Evolutionary conservation across 2,113 vertebrate species (phyloP).

Genomic region (Leptocoma aspasia): DNA sequence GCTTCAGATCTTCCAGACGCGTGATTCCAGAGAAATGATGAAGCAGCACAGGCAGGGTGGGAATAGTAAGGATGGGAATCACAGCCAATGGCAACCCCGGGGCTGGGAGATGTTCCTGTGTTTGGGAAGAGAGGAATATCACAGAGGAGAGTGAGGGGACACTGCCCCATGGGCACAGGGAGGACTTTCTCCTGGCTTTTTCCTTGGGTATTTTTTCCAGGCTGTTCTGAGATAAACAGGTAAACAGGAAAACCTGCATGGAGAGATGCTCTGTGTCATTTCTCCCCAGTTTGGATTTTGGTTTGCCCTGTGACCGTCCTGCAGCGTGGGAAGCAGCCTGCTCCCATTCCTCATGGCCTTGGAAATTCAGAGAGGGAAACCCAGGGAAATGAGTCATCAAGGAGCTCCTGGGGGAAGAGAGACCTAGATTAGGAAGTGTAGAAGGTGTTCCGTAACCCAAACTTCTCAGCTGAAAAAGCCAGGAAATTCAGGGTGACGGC

Average conservation of each 20-base stretch:
- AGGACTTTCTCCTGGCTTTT: neutral
- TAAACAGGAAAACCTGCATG: neutral
- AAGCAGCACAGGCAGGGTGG: neutral
- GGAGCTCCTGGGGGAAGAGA: constrained; percentile 6
- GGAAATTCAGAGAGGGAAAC: constrained; percentile 19
- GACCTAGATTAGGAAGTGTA: neutral
- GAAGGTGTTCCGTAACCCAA: neutral
- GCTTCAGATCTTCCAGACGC: neutral
- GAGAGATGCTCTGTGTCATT: neutral
- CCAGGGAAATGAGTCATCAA: constrained; percentile 31
- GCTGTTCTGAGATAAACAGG: neutral
- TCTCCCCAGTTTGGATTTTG: neutral
- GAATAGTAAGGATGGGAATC: neutral
- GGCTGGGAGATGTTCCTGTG: neutral
- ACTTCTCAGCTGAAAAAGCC: neutral
- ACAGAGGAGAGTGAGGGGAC: rapidly evolving
- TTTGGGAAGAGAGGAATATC: neutral
- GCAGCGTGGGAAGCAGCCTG: neutral
- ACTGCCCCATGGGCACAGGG: neutral
- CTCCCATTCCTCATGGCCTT: neutral
- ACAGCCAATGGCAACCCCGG: neutral
- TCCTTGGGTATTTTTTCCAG: neutral
- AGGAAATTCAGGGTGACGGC: neutral
- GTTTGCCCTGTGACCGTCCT: neutral
- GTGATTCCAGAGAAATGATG: neutral